These are phyloP conservation scores for Nemopilema nomurai DNA, from an alignment of 30 jellyfish, hydroid and myxozoan genomes.

Conservation along the genomic window DNA sequence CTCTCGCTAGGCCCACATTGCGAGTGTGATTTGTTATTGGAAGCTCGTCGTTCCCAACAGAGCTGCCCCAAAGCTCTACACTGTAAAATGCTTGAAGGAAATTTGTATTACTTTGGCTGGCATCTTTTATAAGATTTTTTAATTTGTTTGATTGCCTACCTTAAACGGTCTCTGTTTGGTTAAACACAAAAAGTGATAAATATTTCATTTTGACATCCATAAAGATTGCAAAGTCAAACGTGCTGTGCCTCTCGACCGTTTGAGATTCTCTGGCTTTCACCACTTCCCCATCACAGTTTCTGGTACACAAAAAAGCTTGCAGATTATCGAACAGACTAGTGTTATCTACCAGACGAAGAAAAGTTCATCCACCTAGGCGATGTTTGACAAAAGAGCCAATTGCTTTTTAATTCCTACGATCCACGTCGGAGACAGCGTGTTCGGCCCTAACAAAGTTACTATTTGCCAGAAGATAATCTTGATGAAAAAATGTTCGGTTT, in stretches of 20 bases:
- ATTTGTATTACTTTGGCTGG: not conserved
- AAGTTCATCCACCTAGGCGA: not conserved
- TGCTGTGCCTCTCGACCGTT: not conserved
- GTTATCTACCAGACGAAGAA: not conserved
- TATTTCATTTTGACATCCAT: not conserved
- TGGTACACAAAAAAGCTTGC: not conserved
- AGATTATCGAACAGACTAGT: not conserved
- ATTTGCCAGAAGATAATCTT: slow-evolving; percentile 33
- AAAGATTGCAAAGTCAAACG: not conserved
- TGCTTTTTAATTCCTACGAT: not conserved
- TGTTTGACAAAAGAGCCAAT: not conserved
- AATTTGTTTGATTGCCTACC: no score
- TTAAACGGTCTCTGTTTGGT: no score
- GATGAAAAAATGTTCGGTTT: slow-evolving; percentile 8
- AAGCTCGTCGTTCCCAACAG: not conserved
- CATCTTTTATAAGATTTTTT: not conserved
- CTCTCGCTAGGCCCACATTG: not conserved
- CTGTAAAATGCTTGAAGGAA: no score
- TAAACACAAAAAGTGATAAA: no score
- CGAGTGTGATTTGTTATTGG: not conserved
- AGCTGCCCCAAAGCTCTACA: no score
- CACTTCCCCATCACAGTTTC: not conserved
- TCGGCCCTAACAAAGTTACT: not conserved
- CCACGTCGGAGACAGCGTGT: not conserved
- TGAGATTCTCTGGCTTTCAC: not conserved